Conservation (phyloP, 1,140 invertebrate species). For the Calliopsis andreniformis region DNA sequence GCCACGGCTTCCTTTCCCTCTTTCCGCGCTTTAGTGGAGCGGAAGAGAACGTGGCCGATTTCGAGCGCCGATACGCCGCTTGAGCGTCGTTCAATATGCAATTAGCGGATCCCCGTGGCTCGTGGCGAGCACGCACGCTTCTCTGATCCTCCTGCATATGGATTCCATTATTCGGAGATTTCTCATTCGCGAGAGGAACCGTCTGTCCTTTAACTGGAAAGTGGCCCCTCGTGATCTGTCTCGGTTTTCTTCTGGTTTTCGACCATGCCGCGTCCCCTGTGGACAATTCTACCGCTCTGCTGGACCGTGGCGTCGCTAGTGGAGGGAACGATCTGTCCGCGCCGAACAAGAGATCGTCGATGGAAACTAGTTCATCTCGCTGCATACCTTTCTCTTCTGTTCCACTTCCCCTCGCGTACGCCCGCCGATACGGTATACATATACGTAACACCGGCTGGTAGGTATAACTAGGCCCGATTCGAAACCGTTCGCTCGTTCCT, state of each 20-base stretch:
- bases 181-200: no score
- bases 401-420: conserved; percentile 74
- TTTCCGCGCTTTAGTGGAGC: conserved; percentile 62
- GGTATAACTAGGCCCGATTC: conserved; percentile 78
- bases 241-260: no score
- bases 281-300: no score
- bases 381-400: conserved; percentile 81
- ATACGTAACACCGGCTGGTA: conserved; percentile 58
- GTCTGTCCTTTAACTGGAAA: no score
- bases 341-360: conserved; percentile 55
- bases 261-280: no score
- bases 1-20: conserved; percentile 37
- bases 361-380: conserved; percentile 80
- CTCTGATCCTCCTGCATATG: no score
- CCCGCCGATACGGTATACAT: conserved; percentile 37
- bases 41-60: conserved; percentile 64
- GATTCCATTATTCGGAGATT: no score
- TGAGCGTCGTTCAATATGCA: neutral
- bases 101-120: neutral
- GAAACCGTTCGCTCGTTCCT: conserved; percentile 71
- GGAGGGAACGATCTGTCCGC: conserved; percentile 29
- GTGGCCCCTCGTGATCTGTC: no score
- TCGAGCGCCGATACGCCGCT: conserved; percentile 25
- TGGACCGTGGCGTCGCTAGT: no score
- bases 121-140: no score